These are phyloP conservation scores for Leptodactylus fallax DNA, from an alignment of 2,797 vertebrate genomes.

Conservation along the genomic window DNA sequence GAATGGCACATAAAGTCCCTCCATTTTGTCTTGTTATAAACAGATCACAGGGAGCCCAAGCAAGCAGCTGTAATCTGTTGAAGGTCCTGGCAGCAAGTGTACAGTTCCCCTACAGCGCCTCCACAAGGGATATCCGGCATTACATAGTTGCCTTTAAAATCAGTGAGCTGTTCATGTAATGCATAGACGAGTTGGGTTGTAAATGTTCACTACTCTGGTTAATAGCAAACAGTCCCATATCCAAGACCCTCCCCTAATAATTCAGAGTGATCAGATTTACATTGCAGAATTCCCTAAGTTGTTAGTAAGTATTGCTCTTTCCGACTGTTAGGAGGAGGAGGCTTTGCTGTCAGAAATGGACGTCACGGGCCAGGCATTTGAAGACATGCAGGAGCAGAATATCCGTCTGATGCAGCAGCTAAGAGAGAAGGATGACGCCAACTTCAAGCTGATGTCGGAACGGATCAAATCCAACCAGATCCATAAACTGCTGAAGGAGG, in stretches of 20 bases:
- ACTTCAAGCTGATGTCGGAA: constrained; percentile 91
- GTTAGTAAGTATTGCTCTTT: background rate
- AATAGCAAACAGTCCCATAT: background rate
- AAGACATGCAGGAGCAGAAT: constrained; percentile 92
- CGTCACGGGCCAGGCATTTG: constrained; percentile 89
- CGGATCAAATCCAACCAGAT: constrained; percentile 90
- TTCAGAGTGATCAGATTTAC: no score
- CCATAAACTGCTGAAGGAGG: constrained; percentile 89
- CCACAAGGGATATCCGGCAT: background rate
- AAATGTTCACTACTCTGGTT: background rate
- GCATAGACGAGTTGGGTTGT: no score
- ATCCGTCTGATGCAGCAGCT: constrained; percentile 88
- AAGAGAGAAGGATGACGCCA: constrained; percentile 88
- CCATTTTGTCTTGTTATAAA: no score
- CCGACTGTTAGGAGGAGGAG: constrained; percentile 81
- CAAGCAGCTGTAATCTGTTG: no score
- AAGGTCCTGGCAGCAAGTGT: background rate
- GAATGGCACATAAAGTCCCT: no score
- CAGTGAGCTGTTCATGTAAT: background rate
- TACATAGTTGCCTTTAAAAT: no score
- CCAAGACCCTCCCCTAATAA: background rate
- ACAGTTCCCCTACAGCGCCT: background rate
- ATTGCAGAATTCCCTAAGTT: background rate
- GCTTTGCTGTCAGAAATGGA: constrained; percentile 89
- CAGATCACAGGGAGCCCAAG: no score